phyloP scores from a whole-genome alignment of 2,797 vertebrate species.

The Hephaestus fuliginosus region DNA sequence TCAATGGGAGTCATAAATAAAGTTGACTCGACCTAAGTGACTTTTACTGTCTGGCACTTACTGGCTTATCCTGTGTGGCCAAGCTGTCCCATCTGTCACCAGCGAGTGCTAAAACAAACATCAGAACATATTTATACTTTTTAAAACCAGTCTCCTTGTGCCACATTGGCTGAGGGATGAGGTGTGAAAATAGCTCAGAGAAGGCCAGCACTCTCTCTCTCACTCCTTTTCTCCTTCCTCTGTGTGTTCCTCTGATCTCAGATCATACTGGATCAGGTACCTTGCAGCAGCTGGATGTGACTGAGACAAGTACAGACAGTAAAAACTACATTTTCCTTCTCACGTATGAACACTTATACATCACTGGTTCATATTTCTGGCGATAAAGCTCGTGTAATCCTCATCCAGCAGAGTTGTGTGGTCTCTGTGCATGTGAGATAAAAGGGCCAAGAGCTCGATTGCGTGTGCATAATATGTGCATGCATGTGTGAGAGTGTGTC shows the following conservation, averaged over 20 bases:
- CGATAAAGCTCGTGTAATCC: constrained; percentile 20
- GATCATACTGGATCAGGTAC: constrained; percentile 41
- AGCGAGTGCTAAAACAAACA: constrained; percentile 46
- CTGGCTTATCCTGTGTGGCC: constrained; percentile 21
- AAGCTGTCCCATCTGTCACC: constrained; percentile 41
- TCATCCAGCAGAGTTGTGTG: constrained; percentile 48
- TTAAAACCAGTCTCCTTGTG: constrained; percentile 41
- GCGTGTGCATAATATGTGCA: constrained; percentile 12
- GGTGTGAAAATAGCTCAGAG: constrained; percentile 46
- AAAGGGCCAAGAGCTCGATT: constrained; percentile 14
- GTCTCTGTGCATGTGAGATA: constrained; percentile 52
- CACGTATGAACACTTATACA: constrained; percentile 37
- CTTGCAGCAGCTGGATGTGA: constrained; percentile 37
- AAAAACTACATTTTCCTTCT: constrained; percentile 12
- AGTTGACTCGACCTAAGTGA: constrained; percentile 24
- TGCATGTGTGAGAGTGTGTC: constrained; percentile 18
- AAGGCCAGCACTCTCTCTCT: not conserved
- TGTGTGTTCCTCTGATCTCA: constrained; percentile 21
- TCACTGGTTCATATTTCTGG: constrained; percentile 28
- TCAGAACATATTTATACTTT: constrained; percentile 43
- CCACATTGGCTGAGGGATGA: constrained; percentile 37
- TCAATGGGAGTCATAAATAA: constrained; percentile 18
- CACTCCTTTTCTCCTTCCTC: constrained; percentile 6
- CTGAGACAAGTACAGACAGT: constrained; percentile 35
- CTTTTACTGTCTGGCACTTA: constrained; percentile 35